Conservation (phyloP, 2,888 invertebrate genomes). For the Eilema caniola region DNA sequence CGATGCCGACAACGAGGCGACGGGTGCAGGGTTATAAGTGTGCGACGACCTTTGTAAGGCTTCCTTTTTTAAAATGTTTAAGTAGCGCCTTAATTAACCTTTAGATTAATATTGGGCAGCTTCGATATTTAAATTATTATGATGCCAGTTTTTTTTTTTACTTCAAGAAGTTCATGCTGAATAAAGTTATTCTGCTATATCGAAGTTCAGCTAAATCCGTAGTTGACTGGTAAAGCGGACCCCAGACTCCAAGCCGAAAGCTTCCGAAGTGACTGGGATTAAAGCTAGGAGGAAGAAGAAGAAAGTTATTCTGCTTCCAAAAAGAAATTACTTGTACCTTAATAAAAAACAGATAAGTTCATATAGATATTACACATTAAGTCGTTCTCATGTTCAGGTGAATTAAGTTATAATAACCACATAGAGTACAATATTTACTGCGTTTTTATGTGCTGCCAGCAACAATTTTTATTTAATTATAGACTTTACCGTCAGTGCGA, state of each 20-base stretch:
- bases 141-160: neutral
- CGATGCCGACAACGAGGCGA: too few species aligned
- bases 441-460: neutral
- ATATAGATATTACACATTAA: neutral
- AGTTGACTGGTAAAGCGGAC: too few species aligned
- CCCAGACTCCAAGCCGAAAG: too few species aligned
- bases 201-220: too few species aligned
- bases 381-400: neutral
- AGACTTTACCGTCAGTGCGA: neutral
- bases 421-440: neutral
- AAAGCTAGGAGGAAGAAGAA: too few species aligned
- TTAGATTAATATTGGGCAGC: neutral
- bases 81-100: too few species aligned
- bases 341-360: neutral
- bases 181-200: neutral
- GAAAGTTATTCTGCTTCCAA: neutral
- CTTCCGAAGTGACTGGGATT: too few species aligned
- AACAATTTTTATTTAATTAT: neutral
- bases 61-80: neutral
- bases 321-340: neutral
- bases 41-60: neutral
- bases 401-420: conserved; percentile 2
- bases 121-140: neutral
- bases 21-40: neutral
- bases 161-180: neutral